Evolutionary conservation across 2,797 vertebrate species (phyloP).

Genomic region (Xenops minutus): DNA sequence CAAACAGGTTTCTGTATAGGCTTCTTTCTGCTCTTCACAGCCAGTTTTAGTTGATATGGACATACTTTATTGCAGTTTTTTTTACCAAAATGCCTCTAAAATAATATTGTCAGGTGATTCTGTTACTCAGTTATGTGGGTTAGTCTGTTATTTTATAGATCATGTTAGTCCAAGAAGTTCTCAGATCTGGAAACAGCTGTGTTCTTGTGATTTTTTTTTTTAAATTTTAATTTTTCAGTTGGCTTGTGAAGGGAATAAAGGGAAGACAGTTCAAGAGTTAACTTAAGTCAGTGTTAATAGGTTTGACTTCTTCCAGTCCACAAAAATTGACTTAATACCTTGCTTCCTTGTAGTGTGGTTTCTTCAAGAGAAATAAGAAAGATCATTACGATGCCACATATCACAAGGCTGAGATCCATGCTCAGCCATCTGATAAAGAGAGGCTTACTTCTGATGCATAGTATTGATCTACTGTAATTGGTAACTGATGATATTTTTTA

Average conservation of each 20-base stretch:
- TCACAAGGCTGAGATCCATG: slow-evolving; percentile 99
- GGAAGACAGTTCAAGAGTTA: background rate
- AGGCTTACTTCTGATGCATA: slow-evolving; percentile 97
- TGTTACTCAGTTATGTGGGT: background rate
- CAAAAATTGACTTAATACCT: slow-evolving; percentile 79
- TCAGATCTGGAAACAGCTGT: background rate
- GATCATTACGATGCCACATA: slow-evolving; percentile 92
- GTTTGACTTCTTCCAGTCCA: slow-evolving; percentile 29
- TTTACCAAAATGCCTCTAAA: background rate
- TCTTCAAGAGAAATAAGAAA: slow-evolving; percentile 98
- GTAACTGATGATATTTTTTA: slow-evolving; percentile 83
- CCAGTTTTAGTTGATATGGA: background rate
- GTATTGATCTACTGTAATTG: slow-evolving; percentile 86
- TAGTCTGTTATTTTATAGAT: background rate
- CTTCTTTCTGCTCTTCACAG: background rate
- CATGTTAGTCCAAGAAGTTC: background rate
- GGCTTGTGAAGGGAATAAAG: background rate
- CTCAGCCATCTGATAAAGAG: slow-evolving; percentile 99
- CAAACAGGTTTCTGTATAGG: background rate
- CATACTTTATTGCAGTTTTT: background rate
- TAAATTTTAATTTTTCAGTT: too few relatives aligned
- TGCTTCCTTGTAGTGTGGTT: slow-evolving; percentile 96
- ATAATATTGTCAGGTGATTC: background rate
- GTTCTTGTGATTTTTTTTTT: background rate
- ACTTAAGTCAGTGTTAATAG: background rate